Conservation (phyloP, 2,113 vertebrate species). For the Bombycilla garrulus region DNA sequence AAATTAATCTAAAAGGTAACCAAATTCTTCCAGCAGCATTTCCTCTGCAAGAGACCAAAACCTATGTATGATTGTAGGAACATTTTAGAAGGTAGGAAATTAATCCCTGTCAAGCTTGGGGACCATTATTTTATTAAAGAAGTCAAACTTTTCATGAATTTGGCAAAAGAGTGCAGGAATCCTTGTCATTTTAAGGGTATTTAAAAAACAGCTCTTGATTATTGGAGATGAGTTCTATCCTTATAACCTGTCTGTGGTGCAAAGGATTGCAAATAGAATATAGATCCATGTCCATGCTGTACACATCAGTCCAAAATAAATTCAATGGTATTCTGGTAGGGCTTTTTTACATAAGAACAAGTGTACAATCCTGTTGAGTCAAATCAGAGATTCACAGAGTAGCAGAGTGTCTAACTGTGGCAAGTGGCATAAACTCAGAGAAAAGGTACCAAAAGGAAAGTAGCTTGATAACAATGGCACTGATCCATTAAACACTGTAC, state of each 20-base stretch:
- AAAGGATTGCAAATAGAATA: background rate
- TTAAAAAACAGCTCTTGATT: background rate
- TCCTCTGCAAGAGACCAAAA: background rate
- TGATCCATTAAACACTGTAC: background rate
- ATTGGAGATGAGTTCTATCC: background rate
- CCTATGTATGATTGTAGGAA: background rate
- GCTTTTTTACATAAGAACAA: background rate
- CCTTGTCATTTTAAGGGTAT: background rate
- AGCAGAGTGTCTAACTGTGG: background rate
- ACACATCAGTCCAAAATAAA: background rate
- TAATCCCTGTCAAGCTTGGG: fast-evolving
- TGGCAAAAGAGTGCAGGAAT: background rate
- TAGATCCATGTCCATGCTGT: background rate
- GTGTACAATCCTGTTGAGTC: background rate
- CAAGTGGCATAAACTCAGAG: background rate
- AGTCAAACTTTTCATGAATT: background rate
- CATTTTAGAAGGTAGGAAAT: background rate
- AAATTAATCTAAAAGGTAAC: background rate
- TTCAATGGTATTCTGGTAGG: background rate
- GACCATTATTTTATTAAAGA: background rate
- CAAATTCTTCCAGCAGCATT: background rate
- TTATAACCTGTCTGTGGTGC: background rate
- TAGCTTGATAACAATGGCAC: background rate
- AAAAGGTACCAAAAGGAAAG: background rate
- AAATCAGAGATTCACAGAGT: background rate